Conservation (phyloP, 2,113 vertebrate genomes). For the Saguinus midas region DNA sequence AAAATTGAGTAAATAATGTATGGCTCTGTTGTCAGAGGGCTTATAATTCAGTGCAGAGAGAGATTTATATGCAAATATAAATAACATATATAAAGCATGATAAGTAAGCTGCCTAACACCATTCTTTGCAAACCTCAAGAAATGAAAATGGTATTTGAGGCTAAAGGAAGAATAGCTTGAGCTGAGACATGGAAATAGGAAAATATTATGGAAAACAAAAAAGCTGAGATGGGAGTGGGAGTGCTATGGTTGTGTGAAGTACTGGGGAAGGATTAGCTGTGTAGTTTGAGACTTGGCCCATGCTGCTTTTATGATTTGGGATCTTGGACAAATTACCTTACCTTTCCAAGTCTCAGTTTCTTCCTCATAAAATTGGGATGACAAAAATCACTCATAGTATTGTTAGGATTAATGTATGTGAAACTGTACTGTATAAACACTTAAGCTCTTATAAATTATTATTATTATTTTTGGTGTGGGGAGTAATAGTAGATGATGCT, state of each 20-base stretch:
- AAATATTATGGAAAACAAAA: neutral
- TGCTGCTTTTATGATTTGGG: constrained; percentile 14
- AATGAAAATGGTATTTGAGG: neutral
- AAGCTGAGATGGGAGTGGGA: neutral
- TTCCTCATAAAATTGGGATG: constrained; percentile 35
- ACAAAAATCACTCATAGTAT: neutral
- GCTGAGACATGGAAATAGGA: neutral
- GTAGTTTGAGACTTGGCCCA: constrained; percentile 9
- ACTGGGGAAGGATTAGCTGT: neutral
- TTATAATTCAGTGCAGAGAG: constrained; percentile 8
- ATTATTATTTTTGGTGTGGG: neutral
- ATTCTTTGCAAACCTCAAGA: neutral
- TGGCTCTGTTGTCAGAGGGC: neutral
- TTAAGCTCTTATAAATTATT: constrained; percentile 11
- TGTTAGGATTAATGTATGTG: constrained; percentile 30
- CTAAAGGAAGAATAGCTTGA: constrained; percentile 5
- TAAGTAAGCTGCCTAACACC: neutral
- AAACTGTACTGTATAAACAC: neutral
- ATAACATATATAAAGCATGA: neutral
- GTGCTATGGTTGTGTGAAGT: neutral
- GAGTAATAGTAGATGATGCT: neutral
- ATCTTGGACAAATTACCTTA: neutral
- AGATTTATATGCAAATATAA: constrained; percentile 18
- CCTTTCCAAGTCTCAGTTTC: constrained; percentile 37
- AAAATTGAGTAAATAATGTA: constrained; percentile 11